A percentile compares a stretch with the other conserved stretches of the same genome.
phyloP scores from a whole-genome alignment of 2,888 invertebrate genomes.

The Aporophyla lueneburgensis region DNA sequence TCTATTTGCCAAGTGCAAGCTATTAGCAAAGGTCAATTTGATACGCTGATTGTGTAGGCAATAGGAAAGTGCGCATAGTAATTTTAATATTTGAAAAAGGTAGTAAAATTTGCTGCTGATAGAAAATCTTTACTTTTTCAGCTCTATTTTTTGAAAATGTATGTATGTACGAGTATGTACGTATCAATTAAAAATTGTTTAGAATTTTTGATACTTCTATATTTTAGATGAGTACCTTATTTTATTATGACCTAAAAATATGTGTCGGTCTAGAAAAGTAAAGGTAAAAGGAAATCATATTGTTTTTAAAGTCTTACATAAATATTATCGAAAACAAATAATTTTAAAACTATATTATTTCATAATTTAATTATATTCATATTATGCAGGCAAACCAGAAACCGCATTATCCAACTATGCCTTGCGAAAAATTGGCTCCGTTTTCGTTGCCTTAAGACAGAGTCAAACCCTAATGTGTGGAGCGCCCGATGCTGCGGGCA shows the following conservation, averaged over 20 bases:
- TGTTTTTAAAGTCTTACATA: conserved; percentile 3
- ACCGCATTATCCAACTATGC: conserved; percentile 28
- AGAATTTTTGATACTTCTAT: neutral
- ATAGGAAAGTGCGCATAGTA: conserved; percentile 14
- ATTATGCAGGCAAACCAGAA: conserved; percentile 46
- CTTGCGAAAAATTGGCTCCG: conserved; percentile 48
- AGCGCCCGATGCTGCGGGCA: conserved; percentile 67
- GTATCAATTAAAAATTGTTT: neutral
- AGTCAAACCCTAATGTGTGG: conserved; percentile 46
- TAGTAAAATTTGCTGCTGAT: neutral
- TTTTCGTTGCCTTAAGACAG: conserved; percentile 49
- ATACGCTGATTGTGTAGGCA: conserved; percentile 32
- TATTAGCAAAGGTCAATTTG: conserved; percentile 47
- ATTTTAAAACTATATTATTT: conserved; percentile 36
- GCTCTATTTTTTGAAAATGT: neutral
- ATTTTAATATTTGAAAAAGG: conserved; percentile 5
- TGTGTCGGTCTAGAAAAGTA: neutral
- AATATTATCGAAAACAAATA: conserved; percentile 16
- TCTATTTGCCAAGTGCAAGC: conserved; percentile 55
- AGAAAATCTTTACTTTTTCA: neutral
- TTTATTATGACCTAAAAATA: neutral
- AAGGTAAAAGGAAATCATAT: neutral
- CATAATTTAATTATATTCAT: conserved; percentile 51
- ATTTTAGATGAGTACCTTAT: neutral
- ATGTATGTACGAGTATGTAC: no score